phyloP scores from a whole-genome alignment of 2,797 vertebrate species.

The Protonibea diacanthus region DNA sequence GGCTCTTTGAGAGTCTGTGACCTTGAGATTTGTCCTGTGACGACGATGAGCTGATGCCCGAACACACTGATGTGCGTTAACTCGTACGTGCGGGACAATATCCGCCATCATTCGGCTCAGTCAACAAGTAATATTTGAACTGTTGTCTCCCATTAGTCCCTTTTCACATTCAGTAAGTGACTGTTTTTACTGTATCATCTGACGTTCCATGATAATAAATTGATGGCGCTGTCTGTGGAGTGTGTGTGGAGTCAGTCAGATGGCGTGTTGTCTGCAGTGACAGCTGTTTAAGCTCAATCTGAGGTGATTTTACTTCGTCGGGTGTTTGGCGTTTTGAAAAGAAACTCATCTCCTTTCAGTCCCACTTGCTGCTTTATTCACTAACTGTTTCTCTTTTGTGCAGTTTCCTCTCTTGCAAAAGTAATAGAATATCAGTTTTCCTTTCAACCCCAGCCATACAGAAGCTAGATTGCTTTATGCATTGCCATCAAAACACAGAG shows the following conservation, averaged over 20 bases:
- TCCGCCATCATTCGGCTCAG: slow-evolving; percentile 4
- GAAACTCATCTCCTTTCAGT: slow-evolving; percentile 77
- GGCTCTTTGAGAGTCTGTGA: slow-evolving; percentile 20
- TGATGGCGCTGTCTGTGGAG: slow-evolving; percentile 24
- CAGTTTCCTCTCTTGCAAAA: slow-evolving; percentile 75
- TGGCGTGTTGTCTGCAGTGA: slow-evolving; percentile 52
- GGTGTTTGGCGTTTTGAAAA: slow-evolving; percentile 73
- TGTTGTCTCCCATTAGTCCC: slow-evolving; percentile 17
- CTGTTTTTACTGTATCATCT: slow-evolving; percentile 33
- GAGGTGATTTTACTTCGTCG: slow-evolving; percentile 67
- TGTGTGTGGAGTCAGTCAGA: slow-evolving; percentile 44
- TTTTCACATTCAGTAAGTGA: slow-evolving; percentile 23
- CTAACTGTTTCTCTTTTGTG: slow-evolving; percentile 79
- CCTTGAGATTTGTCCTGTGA: slow-evolving; percentile 54
- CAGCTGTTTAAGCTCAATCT: slow-evolving; percentile 66
- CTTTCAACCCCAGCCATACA: slow-evolving; percentile 72
- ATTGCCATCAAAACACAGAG: slow-evolving; percentile 76
- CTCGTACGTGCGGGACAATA: background rate
- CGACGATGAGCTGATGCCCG: slow-evolving; percentile 22
- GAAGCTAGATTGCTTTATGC: slow-evolving; percentile 80
- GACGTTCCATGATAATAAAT: slow-evolving; percentile 14
- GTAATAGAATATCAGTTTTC: slow-evolving; percentile 83
- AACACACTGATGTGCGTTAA: slow-evolving; percentile 25
- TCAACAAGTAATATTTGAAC: slow-evolving; percentile 28
- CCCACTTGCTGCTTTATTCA: slow-evolving; percentile 78